Evolutionary conservation across 2,888 invertebrate species (phyloP).

Genomic region (Cheilosia vulpina): DNA sequence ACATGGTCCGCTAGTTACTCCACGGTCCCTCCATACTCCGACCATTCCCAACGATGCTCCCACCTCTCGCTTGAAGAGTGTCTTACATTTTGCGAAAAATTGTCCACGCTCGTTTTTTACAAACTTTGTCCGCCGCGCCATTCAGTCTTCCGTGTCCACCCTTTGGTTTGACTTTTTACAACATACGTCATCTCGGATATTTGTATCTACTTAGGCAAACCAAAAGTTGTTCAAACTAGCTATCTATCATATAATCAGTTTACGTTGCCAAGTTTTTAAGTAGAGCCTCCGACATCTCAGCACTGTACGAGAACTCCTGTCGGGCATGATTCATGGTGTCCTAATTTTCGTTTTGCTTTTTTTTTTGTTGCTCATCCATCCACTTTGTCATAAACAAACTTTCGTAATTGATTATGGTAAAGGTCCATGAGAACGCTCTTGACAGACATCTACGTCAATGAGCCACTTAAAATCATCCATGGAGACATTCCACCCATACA

Average conservation of each 20-base stretch:
- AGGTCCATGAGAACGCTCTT: constrained; percentile 20
- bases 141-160: too few species aligned
- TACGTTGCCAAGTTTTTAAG: not conserved
- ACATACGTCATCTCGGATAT: not conserved
- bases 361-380: not conserved
- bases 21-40: too few species aligned
- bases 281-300: not conserved
- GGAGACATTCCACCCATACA: not conserved
- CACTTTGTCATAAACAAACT: constrained; percentile 41
- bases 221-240: not conserved
- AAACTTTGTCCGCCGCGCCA: too few species aligned
- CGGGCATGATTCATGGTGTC: not conserved
- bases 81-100: too few species aligned
- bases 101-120: too few species aligned
- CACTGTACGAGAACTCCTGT: not conserved
- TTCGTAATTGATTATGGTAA: constrained; percentile 52
- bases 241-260: not conserved
- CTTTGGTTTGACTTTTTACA: too few species aligned
- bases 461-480: constrained; percentile 35
- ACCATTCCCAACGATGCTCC: too few species aligned
- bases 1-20: too few species aligned
- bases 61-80: too few species aligned
- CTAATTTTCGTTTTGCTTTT: not conserved
- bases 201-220: not conserved
- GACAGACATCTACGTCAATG: constrained; percentile 38